Conservation (phyloP, 1,140 invertebrate genomes). For the Xylocopa sonorina region DNA sequence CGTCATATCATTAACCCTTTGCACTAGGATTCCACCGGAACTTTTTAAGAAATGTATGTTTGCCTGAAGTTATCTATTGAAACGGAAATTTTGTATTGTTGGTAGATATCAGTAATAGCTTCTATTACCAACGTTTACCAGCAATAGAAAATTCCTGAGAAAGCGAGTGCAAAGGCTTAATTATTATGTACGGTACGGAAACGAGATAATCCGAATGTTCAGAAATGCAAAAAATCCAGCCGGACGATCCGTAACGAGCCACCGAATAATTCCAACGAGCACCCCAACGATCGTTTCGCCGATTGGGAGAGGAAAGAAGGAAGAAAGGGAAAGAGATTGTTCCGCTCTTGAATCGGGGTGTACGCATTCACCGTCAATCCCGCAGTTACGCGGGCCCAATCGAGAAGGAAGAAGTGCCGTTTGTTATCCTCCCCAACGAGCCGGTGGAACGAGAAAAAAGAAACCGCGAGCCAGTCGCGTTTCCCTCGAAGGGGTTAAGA, state of each 20-base stretch:
- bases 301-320: background rate
- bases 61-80: no score
- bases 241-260: background rate
- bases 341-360: background rate
- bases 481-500: conserved; percentile 23
- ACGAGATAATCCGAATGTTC: no score
- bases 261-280: background rate
- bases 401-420: conserved; percentile 39
- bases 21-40: no score
- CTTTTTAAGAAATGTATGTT: no score
- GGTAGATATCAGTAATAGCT: no score
- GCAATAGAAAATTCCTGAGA: no score
- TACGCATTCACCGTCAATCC: conserved; percentile 19
- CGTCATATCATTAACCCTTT: no score
- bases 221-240: no score
- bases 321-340: background rate
- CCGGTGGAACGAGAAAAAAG: conserved; percentile 4
- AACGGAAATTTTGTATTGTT: no score
- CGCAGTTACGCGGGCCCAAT: conserved; percentile 40
- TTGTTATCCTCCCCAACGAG: conserved; percentile 40
- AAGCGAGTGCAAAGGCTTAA: no score
- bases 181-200: no score
- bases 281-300: background rate
- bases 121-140: no score
- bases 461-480: conserved; percentile 14